A percentile compares a stretch with the other conserved stretches of the same genome.
phyloP scores from a whole-genome alignment of 2,113 vertebrate genomes.

The Brachyhypopomus occidentalis region DNA sequence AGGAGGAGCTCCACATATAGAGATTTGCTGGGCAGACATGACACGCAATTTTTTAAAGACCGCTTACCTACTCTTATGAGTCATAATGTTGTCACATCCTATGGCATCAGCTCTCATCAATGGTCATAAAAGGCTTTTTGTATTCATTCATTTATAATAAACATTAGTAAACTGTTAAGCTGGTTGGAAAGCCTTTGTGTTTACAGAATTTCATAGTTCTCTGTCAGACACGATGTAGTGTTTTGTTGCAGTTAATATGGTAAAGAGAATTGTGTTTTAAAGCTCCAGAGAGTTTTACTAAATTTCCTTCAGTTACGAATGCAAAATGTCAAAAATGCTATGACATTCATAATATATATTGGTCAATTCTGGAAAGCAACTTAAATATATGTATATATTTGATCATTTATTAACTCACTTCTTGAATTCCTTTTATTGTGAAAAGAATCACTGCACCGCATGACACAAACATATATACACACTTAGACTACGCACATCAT shows the following conservation, averaged over 20 bases:
- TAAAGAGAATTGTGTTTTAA: neutral
- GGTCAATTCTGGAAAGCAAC: slow-evolving; percentile 8
- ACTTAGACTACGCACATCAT: slow-evolving; percentile 24
- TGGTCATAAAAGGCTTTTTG: neutral
- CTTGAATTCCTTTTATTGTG: slow-evolving; percentile 10
- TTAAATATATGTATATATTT: neutral
- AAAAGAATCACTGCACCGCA: neutral
- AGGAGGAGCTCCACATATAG: slow-evolving; percentile 54
- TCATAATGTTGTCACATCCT: slow-evolving; percentile 35
- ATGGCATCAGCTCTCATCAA: slow-evolving; percentile 19
- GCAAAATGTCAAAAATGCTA: neutral
- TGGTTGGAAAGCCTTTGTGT: neutral
- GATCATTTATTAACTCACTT: neutral
- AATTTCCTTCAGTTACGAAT: neutral
- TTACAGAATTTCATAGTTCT: neutral
- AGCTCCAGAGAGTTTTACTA: neutral
- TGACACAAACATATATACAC: neutral
- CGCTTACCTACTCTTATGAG: slow-evolving; percentile 24
- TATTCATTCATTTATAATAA: slow-evolving; percentile 4
- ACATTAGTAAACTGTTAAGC: neutral
- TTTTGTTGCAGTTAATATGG: no score
- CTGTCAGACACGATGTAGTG: neutral
- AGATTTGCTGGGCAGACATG: slow-evolving; percentile 56
- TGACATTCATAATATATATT: neutral
- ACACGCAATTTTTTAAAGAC: slow-evolving; percentile 42